Percentiles rank a stretch among this genome's conserved stretches.
Conservation (phyloP, 2,113 vertebrate genomes). For the Takifugu bimaculatus region DNA sequence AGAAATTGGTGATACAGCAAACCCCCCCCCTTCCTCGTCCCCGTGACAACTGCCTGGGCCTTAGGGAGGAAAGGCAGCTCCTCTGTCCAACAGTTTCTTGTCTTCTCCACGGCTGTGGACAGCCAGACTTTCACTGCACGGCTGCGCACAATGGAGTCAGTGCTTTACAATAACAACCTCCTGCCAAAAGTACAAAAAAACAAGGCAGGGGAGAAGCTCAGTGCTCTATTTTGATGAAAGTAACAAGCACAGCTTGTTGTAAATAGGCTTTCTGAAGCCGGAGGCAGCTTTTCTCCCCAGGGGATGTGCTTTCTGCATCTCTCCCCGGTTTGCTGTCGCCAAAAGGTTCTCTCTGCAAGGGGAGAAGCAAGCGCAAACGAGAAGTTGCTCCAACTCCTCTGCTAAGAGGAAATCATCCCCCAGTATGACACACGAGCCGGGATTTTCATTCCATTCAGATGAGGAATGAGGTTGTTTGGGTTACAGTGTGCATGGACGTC, state of each 20-base stretch:
- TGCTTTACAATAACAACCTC: slow-evolving; percentile 78
- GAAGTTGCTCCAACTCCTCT: slow-evolving; percentile 69
- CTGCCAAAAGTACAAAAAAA: slow-evolving; percentile 79
- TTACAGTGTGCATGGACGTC: slow-evolving; percentile 44
- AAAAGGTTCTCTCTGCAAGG: slow-evolving; percentile 70
- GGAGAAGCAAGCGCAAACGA: slow-evolving; percentile 71
- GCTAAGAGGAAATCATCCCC: slow-evolving; percentile 62
- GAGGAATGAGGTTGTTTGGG: slow-evolving; percentile 44
- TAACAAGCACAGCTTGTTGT: slow-evolving; percentile 83
- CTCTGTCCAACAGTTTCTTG: slow-evolving; percentile 38
- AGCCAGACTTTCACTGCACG: slow-evolving; percentile 62
- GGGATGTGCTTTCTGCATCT: slow-evolving; percentile 75
- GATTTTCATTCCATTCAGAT: slow-evolving; percentile 62
- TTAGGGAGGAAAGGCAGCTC: slow-evolving; percentile 32
- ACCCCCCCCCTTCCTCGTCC: slow-evolving; percentile 55
- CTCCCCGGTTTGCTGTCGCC: slow-evolving; percentile 75
- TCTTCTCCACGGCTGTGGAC: slow-evolving; percentile 47
- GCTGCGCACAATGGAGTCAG: slow-evolving; percentile 74
- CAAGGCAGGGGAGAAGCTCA: slow-evolving; percentile 75
- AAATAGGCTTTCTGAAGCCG: slow-evolving; percentile 80
- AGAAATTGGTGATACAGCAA: slow-evolving; percentile 68
- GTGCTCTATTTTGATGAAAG: slow-evolving; percentile 81
- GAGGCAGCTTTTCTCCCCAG: slow-evolving; percentile 76
- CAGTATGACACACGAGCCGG: slow-evolving; percentile 45
- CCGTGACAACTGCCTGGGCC: slow-evolving; percentile 41